Evolutionary conservation across 1,140 invertebrate species (phyloP).

Genomic region (Neuroterus valhalla): DNA sequence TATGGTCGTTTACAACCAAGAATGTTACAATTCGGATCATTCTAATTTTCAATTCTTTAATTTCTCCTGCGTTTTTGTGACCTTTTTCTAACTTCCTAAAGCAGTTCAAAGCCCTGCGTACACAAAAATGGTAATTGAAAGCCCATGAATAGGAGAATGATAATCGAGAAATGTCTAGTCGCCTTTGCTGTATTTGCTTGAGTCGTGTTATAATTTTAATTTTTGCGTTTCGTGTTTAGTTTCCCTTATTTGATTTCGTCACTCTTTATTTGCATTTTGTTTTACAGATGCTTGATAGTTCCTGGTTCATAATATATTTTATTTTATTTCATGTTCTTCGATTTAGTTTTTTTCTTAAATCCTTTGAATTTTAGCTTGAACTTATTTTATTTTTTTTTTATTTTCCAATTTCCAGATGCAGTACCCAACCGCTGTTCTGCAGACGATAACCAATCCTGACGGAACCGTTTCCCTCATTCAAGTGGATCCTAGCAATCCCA

Average conservation of each 20-base stretch:
- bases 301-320: conserved; percentile 73
- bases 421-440: conserved; percentile 93
- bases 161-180: too few relatives aligned
- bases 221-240: conserved; percentile 67
- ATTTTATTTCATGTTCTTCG: conserved; percentile 58
- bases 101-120: too few relatives aligned
- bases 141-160: too few relatives aligned
- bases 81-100: too few relatives aligned
- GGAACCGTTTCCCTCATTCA: conserved; percentile 97
- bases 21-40: too few relatives aligned
- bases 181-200: background rate
- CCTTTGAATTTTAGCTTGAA: conserved; percentile 44
- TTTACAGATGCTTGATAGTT: conserved; percentile 38
- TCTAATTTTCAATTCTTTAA: too few relatives aligned
- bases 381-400: conserved; percentile 36
- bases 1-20: too few relatives aligned
- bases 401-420: conserved; percentile 77
- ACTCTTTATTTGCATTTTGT: conserved; percentile 40
- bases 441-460: conserved; percentile 97
- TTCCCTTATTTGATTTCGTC: conserved; percentile 74
- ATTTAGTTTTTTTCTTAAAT: conserved; percentile 42
- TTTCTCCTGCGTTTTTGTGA: too few relatives aligned
- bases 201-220: conserved; percentile 43
- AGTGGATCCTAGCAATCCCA: conserved; percentile 94
- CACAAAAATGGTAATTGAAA: too few relatives aligned